A percentile compares a stretch with the other conserved stretches of the same genome.
Conservation (phyloP, 2,113 vertebrate species). For the Mystacornis crossleyi region DNA sequence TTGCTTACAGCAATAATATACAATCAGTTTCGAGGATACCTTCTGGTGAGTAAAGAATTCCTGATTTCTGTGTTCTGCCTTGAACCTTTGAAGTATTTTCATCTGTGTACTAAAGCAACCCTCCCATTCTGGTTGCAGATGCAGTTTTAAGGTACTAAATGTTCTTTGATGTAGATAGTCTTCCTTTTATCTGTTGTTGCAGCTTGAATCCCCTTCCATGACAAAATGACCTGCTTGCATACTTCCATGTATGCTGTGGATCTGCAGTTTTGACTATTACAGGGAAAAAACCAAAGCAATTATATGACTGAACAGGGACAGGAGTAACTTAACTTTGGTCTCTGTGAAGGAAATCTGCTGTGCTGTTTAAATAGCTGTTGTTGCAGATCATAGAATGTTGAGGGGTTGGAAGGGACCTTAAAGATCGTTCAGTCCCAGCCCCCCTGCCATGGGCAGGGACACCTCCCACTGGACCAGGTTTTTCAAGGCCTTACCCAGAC, state of each 20-base stretch:
- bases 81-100: not conserved
- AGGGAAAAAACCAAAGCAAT: not conserved
- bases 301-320: not conserved
- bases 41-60: slow-evolving; percentile 83
- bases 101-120: not conserved
- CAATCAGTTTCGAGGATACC: slow-evolving; percentile 97
- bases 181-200: not conserved
- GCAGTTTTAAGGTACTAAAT: not conserved
- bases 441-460: not conserved
- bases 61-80: not conserved
- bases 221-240: not conserved
- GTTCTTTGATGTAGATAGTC: not conserved
- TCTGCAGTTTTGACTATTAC: not conserved
- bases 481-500: not conserved
- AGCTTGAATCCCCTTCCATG: not conserved
- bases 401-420: not conserved
- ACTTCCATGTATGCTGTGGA: not conserved
- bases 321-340: not conserved
- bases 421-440: not conserved
- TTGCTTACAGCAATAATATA: slow-evolving; percentile 96
- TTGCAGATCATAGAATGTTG: not conserved
- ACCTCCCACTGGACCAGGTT: not conserved
- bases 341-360: not conserved
- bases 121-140: not conserved
- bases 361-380: not conserved